These are phyloP conservation scores for Oryctolagus cuniculus DNA, from an alignment of 2,113 vertebrate genomes.

Conservation along the genomic window DNA sequence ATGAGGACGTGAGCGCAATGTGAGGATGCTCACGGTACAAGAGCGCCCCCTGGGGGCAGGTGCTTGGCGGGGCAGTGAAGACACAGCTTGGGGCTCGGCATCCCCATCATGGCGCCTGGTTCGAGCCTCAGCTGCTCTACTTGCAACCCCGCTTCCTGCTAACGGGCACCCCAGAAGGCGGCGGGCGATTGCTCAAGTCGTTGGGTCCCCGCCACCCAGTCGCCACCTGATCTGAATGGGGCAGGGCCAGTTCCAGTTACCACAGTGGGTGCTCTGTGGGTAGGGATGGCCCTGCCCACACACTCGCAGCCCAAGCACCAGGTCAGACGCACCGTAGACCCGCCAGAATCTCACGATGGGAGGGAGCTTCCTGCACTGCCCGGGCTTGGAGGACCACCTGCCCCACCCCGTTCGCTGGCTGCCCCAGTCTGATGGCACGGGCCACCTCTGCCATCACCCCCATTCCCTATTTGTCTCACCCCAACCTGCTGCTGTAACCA, in stretches of 20 bases:
- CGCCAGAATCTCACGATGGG: neutral
- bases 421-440: neutral
- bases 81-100: neutral
- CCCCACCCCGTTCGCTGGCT: no score
- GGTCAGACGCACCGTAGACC: neutral
- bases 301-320: neutral
- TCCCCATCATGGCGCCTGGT: no score
- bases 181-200: no score
- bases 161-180: no score
- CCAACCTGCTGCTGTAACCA: no score
- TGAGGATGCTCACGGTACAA: no score
- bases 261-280: accelerated
- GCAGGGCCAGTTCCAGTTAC: neutral
- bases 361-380: neutral
- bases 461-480: neutral
- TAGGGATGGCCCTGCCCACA: neutral
- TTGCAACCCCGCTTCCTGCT: no score
- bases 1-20: no score
- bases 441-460: neutral
- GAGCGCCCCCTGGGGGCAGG: neutral
- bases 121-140: no score
- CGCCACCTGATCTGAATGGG: no score
- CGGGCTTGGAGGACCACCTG: neutral
- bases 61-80: no score
- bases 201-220: no score